These are phyloP conservation scores for Porites lutea DNA, from an alignment of 64 coral and sea anemone genomes.

Conservation along the genomic window DNA sequence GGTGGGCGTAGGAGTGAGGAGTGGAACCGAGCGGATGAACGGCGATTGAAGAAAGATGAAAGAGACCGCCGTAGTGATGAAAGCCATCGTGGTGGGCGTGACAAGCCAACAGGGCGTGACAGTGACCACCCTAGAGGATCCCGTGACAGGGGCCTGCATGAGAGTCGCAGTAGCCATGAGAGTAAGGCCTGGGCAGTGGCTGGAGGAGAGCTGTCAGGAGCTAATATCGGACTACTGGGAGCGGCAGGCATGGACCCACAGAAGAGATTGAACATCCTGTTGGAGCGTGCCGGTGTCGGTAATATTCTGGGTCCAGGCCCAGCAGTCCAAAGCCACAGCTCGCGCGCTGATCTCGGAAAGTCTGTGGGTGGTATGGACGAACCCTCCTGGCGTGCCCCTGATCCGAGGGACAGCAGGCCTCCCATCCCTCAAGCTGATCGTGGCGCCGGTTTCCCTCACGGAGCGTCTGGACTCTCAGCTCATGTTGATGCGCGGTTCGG, in stretches of 20 bases:
- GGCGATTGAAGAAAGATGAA: conserved; percentile 80
- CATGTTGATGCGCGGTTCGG: conserved; percentile 56
- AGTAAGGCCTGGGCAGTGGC: conserved; percentile 57
- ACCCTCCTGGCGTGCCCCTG: conserved; percentile 68
- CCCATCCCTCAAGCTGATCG: conserved; percentile 65
- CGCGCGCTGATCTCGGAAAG: conserved; percentile 57
- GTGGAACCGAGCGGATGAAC: conserved; percentile 68
- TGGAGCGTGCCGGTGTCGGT: conserved; percentile 95
- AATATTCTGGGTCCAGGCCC: conserved; percentile 81
- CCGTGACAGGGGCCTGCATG: conserved; percentile 54
- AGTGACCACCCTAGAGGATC: conserved; percentile 62
- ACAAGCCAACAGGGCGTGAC: conserved; percentile 54
- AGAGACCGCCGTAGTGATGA: conserved; percentile 61
- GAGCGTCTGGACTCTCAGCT: conserved; percentile 6
- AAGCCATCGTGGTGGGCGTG: conserved; percentile 75
- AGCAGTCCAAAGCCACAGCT: conserved; percentile 48
- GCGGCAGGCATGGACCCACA: conserved; percentile 81
- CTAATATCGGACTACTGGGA: conserved; percentile 35
- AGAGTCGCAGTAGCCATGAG: conserved; percentile 26
- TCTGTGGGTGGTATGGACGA: conserved; percentile 28
- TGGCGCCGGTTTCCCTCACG: conserved; percentile 53
- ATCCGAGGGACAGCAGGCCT: conserved; percentile 84
- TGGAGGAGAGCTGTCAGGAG: conserved; percentile 25
- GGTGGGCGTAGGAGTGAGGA: conserved; percentile 53
- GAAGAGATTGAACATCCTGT: conserved; percentile 94